These are phyloP conservation scores for Sebastes flavidus DNA, from an alignment of 2,797 vertebrate genomes.

Conservation along the genomic window DNA sequence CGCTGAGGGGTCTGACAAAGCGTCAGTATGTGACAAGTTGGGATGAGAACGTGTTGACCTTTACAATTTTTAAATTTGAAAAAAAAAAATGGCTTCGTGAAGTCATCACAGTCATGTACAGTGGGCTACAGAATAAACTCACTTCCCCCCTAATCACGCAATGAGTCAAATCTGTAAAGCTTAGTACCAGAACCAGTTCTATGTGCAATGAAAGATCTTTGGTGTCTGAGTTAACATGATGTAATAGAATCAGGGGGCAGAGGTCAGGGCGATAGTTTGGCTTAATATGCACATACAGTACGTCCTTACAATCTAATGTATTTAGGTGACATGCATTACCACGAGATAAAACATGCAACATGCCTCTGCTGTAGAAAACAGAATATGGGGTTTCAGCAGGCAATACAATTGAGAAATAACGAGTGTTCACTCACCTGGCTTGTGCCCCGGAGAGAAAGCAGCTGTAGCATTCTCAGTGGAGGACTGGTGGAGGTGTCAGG, in stretches of 20 bases:
- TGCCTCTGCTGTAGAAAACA: not conserved
- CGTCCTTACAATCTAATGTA: not conserved
- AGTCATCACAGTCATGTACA: not conserved
- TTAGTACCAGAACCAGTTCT: not conserved
- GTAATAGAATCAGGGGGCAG: not conserved
- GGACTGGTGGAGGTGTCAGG: not conserved
- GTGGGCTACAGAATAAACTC: not conserved
- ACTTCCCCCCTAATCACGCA: not conserved
- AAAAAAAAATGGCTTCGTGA: not conserved
- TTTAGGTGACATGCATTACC: not conserved
- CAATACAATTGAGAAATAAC: not conserved
- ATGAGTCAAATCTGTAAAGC: not conserved
- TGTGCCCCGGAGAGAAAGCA: not conserved
- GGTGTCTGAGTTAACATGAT: not conserved
- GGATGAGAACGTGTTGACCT: no score
- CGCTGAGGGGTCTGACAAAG: no score
- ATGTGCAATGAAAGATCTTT: not conserved
- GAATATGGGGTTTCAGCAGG: not conserved
- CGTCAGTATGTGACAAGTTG: no score
- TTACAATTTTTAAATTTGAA: no score
- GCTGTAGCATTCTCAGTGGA: not conserved
- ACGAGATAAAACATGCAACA: not conserved
- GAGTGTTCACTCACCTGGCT: constrained; percentile 32
- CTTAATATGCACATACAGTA: not conserved
- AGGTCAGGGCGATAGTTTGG: not conserved